Percentiles rank a stretch among this genome's conserved stretches.
Conservation (phyloP, 2,113 vertebrate genomes). For the Nanger granti region DNA sequence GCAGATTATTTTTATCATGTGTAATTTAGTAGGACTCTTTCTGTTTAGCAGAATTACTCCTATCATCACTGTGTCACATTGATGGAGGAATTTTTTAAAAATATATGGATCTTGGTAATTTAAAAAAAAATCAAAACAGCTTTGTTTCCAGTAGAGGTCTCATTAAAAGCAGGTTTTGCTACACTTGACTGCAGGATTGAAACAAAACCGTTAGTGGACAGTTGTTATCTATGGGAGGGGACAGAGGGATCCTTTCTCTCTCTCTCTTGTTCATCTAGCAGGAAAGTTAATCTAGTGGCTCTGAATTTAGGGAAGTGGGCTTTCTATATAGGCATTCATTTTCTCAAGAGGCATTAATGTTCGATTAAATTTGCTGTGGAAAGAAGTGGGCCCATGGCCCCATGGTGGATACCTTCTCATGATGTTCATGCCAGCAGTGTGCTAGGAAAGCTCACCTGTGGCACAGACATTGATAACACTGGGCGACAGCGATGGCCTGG, state of each 20-base stretch:
- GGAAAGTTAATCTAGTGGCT: slow-evolving; percentile 46
- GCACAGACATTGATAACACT: not conserved
- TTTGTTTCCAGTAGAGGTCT: slow-evolving; percentile 21
- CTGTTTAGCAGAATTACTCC: not conserved
- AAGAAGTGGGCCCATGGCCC: not conserved
- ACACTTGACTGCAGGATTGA: slow-evolving; percentile 2
- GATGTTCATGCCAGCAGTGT: not conserved
- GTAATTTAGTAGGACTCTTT: not conserved
- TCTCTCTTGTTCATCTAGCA: not conserved
- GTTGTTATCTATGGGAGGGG: slow-evolving; percentile 13
- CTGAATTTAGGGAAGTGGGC: slow-evolving; percentile 41
- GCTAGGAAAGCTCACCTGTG: not conserved
- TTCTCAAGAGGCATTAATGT: slow-evolving; percentile 28
- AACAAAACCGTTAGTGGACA: slow-evolving; percentile 10
- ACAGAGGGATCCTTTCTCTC: slow-evolving; percentile 53
- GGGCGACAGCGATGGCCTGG: not conserved
- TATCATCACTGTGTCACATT: not conserved
- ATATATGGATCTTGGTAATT: not conserved
- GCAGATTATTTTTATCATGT: not conserved
- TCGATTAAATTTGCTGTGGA: slow-evolving; percentile 14
- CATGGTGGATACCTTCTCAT: not conserved
- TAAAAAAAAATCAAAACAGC: not conserved
- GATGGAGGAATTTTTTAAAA: not conserved
- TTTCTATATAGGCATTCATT: slow-evolving; percentile 35
- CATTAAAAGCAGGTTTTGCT: slow-evolving; percentile 22